Evolutionary conservation across 2,113 vertebrate species (phyloP).

Genomic region (Choloepus hoffmanni): DNA sequence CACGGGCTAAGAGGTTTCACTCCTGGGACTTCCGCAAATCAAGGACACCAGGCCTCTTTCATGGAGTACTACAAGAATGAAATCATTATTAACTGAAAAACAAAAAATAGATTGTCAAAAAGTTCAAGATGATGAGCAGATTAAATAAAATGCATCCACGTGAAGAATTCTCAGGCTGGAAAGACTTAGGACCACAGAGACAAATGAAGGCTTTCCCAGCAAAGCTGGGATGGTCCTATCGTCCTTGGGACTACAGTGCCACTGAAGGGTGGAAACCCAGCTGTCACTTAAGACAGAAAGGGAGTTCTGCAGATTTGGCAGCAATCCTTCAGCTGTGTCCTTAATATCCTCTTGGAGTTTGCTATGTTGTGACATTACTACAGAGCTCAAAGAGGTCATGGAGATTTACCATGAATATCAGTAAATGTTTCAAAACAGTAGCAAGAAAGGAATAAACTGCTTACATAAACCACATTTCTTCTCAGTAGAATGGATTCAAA

Average conservation of each 20-base stretch:
- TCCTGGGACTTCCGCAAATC: background rate
- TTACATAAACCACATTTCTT: background rate
- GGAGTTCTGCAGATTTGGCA: slow-evolving; percentile 45
- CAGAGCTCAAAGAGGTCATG: background rate
- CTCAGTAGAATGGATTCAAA: background rate
- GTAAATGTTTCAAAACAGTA: background rate
- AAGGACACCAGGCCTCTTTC: background rate
- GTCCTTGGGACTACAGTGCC: background rate
- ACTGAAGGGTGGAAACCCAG: slow-evolving; percentile 30
- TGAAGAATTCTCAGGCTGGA: background rate
- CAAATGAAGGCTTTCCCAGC: slow-evolving; percentile 14
- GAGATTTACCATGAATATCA: background rate
- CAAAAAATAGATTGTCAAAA: background rate
- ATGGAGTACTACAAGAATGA: background rate
- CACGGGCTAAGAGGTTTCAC: background rate
- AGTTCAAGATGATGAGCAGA: background rate
- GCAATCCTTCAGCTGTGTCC: slow-evolving; percentile 6
- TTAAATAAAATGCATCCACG: background rate
- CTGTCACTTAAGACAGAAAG: slow-evolving; percentile 57
- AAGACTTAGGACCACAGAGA: background rate
- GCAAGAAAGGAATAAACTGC: background rate
- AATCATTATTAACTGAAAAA: background rate
- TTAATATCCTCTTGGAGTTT: background rate
- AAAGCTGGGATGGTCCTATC: background rate
- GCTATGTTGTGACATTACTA: fast-evolving